Evolutionary conservation across 2,888 invertebrate species (phyloP), one percentile per base, ranked within the genome.

Genomic region (Hylaea fasciaria): DNA sequence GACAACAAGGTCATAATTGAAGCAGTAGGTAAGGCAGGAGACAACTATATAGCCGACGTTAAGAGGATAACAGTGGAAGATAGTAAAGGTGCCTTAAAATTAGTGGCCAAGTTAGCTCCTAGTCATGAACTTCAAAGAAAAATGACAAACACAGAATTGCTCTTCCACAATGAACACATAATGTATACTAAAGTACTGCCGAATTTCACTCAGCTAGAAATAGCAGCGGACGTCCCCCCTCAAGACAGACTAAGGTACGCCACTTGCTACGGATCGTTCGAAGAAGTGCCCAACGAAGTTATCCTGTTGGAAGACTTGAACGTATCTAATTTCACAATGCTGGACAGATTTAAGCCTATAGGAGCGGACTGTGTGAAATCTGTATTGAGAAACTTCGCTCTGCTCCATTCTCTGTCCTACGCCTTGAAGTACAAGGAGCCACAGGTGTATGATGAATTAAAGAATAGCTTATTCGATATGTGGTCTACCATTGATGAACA

Each of bases 251-350:
- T 80, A 0, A 66, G 64, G 43, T 77, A 70, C 55, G 76, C 84
- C 0, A 53, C 48, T 1, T 82, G 80, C 44, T 82, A 81, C 17
- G 83, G 82, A n/a, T 61, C 68, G 4, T 61, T 64, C 0, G 48
- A 47, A 0, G 77, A 78, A 55, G 62, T 63, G 17, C 72, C 73
- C 0, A 56, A 80, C 17, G 84, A 85, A 73, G 66, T 81, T 0
- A 73, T 85, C 13, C 57, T 83, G 10, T 57, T 85, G 11, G 81
- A 83, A 71, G 85, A 85, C 64, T 61, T 85, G 9, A 69, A 57
- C 1, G 65, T 63, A 0, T 54, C 55, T 3, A 64, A 70, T 32
- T 81, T 67, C 52, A 40, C 52, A 13, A 78, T 81, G 69, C 46
- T 78, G 0, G 73, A 81, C 46, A 73, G 74, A 66, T 67, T 73